These are phyloP conservation scores for Drosophila emarginata DNA, from an alignment of 2,888 invertebrate genomes.

Conservation along the genomic window DNA sequence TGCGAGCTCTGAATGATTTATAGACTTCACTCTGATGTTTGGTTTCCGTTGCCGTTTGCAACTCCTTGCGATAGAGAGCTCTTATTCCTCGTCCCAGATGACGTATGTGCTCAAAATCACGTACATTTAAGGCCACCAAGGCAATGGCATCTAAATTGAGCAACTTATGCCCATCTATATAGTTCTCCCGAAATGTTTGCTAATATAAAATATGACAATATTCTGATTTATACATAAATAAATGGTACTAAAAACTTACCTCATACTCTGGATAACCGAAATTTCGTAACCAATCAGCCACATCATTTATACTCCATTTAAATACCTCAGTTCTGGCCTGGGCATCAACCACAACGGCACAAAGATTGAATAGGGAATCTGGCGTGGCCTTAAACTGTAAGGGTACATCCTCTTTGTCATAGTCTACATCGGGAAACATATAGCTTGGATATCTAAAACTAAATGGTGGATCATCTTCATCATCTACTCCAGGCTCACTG, in stretches of 20 bases:
- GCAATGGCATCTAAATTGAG: slow-evolving; percentile 83
- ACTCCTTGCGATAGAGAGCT: slow-evolving; percentile 82
- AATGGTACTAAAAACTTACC: slow-evolving; percentile 72
- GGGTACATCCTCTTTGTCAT: slow-evolving; percentile 63
- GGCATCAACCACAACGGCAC: slow-evolving; percentile 80
- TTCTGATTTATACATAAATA: background rate
- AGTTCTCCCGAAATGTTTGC: slow-evolving; percentile 82
- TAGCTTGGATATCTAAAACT: slow-evolving; percentile 65
- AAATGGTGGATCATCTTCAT: slow-evolving; percentile 55
- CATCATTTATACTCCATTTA: slow-evolving; percentile 83
- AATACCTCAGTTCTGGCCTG: slow-evolving; percentile 82
- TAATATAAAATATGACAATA: slow-evolving; percentile 36
- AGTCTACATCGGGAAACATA: slow-evolving; percentile 64
- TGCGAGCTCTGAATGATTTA: slow-evolving; percentile 83
- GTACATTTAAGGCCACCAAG: slow-evolving; percentile 83
- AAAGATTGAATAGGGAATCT: slow-evolving; percentile 82
- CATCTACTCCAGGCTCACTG: slow-evolving; percentile 43
- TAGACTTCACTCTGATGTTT: slow-evolving; percentile 83
- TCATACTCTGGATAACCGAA: slow-evolving; percentile 84
- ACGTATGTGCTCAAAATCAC: slow-evolving; percentile 83
- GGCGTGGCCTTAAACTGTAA: slow-evolving; percentile 78
- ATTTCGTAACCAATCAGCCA: slow-evolving; percentile 83
- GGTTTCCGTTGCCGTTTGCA: slow-evolving; percentile 71
- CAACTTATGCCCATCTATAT: slow-evolving; percentile 83
- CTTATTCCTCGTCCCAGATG: slow-evolving; percentile 80